Conservation (phyloP, 2,888 invertebrate genomes). For the Clitarchus hookeri region DNA sequence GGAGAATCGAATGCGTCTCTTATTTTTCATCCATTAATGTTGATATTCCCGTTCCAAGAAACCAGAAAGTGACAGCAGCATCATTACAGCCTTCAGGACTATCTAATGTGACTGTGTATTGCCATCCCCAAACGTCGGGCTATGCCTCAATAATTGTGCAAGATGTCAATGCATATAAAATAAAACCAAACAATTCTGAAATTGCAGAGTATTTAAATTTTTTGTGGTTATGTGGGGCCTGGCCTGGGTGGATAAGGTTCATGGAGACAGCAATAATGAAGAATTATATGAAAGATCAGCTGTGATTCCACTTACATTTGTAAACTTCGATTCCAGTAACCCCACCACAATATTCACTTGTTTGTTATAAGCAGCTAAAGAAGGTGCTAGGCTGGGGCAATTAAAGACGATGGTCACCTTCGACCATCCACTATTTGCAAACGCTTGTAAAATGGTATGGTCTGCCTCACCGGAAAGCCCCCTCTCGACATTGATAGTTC, state of each 20-base stretch:
- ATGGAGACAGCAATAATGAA: conserved; percentile 18
- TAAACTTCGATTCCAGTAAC: not conserved
- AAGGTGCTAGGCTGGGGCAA: not conserved
- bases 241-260: conserved; percentile 22
- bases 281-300: not conserved
- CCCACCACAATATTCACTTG: not conserved
- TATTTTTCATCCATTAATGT: not conserved
- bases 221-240: conserved; percentile 21
- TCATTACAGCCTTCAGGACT: not conserved
- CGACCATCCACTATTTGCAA: conserved; percentile 27
- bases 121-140: not conserved
- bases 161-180: not conserved
- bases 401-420: conserved; percentile 23
- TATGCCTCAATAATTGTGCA: not conserved
- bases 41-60: no score
- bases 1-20: not conserved
- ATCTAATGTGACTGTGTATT: no score
- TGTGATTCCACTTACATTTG: not conserved
- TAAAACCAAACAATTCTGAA: not conserved
- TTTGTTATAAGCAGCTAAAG: not conserved
- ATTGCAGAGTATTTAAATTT: not conserved
- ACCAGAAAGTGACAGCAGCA: no score
- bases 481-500: not conserved
- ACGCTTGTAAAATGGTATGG: not conserved
- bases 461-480: not conserved